A percentile compares a stretch with the other conserved stretches of the same genome.
phyloP scores from a whole-genome alignment of 2,113 vertebrate species.

The Neopipo cinnamomea region DNA sequence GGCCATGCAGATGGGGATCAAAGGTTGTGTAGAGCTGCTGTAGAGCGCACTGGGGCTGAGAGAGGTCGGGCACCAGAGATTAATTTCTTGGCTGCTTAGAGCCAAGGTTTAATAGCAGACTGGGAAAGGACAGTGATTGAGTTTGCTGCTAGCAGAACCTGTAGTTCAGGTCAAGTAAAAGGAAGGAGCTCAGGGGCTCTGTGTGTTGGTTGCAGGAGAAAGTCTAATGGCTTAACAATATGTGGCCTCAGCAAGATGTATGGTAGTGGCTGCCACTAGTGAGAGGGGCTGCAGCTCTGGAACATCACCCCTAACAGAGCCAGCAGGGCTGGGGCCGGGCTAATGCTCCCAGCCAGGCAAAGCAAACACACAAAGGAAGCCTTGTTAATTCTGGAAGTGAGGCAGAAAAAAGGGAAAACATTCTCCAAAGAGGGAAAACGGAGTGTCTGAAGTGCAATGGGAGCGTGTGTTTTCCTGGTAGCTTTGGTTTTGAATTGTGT shows the following conservation, averaged over 20 bases:
- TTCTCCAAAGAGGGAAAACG: background rate
- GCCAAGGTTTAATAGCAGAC: conserved; percentile 71
- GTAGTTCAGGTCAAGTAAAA: conserved; percentile 57
- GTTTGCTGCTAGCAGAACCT: conserved; percentile 45
- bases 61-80: conserved; percentile 53
- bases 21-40: conserved; percentile 55
- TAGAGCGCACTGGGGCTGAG: conserved; percentile 24
- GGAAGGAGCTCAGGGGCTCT: background rate
- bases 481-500: background rate
- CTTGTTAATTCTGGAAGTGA: background rate
- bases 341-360: background rate
- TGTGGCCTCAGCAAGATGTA: background rate
- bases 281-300: background rate
- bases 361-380: background rate
- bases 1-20: conserved; percentile 41
- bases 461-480: background rate
- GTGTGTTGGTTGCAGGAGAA: conserved; percentile 4
- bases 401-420: background rate
- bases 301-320: background rate
- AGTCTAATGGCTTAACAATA: conserved; percentile 60
- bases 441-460: background rate
- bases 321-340: background rate
- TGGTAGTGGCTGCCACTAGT: background rate
- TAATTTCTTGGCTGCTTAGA: conserved; percentile 72
- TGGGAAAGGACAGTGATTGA: conserved; percentile 72